Evolutionary conservation across 2,113 vertebrate species (phyloP), one percentile per base, ranked within the genome.

Genomic region (Larimichthys crocea): DNA sequence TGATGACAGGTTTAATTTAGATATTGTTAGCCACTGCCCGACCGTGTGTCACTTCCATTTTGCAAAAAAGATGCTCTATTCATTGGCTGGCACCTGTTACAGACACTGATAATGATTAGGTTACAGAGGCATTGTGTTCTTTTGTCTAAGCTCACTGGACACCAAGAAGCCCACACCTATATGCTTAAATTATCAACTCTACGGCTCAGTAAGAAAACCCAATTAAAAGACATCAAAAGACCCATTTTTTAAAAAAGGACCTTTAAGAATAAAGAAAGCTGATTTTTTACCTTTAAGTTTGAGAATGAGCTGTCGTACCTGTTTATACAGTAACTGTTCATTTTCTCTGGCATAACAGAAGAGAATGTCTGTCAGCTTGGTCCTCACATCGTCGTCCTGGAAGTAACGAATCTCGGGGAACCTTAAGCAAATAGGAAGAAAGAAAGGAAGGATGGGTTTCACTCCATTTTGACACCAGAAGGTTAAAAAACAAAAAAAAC

Each of bases 371-470:
- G 98, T 99, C 95, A 99, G 95, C 94, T 98, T 98, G 74, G 96
- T 97, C 93, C 97, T 96, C 86, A 99, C 97, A 60, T 96, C 97
- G 70, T 98, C 97, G 84, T 97, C 96, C 88, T 99, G 98, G 92
- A 99, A 99, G 95, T 98, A 99, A 73, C 96, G 95, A 93, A 99
- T 99, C 96, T 99, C 98, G 77, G 98, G 98, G 95, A 99, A 99
- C 91, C 98, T 94, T 96, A 14, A 0, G 12, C 7, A 80, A 42
- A 67, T 2, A 10, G 6, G 29, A 19, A 53, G 20, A 62, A 26
- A 55, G 10, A 16, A 24, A 72, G 17, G 35, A 3, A 31, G 22
- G 42, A 62, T 17, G 4, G n/a, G 16, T 49, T 59, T 59, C n/a
- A 62, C 3, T 22, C 80, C 5, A 10, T 4, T 14, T 29, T 1